Evolutionary conservation across 1,140 invertebrate genomes (phyloP), one percentile per base, ranked within the genome.

Genomic region (Stratiolaelaps scimitus): DNA sequence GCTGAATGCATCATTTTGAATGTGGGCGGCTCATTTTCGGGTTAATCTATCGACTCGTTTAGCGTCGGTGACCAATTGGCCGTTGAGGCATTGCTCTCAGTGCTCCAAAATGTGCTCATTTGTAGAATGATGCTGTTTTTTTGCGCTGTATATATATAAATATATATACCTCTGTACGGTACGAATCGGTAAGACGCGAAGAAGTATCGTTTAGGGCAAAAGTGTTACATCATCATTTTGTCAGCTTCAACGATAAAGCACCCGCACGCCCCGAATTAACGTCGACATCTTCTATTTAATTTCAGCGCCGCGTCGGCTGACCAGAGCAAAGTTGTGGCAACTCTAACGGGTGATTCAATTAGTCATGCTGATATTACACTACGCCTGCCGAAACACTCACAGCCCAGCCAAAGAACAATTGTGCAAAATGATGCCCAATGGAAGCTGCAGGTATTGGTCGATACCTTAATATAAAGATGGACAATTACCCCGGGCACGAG

Each of bases 331-430:
- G 90, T 88, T 76, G 82, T 89, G 66, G 84, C 90, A 19, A 90
- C 87, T 23, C 77, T 94, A 40, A 87, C 85, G 47, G 90, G 89
- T 48, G 89, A 93, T 74, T 88, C 87, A 73, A 92, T 94, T 70
- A 88, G 87, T 68, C 84, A 89, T 80, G 89, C 89, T 66, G 89
- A 93, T 75, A 90, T 92, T 69, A 88, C 82, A 72, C 86, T 92
- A 74, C 90, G 89, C 79, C 81, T 88, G 66, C 82, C 87, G 68
- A 87, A 89, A 74, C 88, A 87, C 75, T 66, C 73, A 7, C 85
- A 86, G 73, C 80, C 83, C 67, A 83, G 87, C 75, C 84, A 86
- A 72, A 81, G 84, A 68, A 89, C 88, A 60, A 83, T 82, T 65
- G 88, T 92, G 69, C 85, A 86, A 71, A 85, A 84, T 71, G 89